A percentile compares a stretch with the other conserved stretches of the same genome.
phyloP scores from a whole-genome alignment of 2,797 vertebrate genomes.

The Sebastes minor region DNA sequence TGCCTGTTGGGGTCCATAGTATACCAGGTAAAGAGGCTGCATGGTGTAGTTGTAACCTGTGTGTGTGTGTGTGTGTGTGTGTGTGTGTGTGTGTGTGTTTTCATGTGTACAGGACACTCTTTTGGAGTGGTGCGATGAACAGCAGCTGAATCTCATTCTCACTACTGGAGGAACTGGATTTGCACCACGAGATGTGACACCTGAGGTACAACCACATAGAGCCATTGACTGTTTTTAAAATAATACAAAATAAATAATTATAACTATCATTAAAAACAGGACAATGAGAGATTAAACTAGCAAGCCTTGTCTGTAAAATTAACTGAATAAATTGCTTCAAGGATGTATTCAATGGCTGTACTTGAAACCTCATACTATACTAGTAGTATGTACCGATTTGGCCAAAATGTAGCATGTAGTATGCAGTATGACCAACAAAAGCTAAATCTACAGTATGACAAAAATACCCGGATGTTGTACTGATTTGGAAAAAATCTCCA shows the following conservation, averaged over 20 bases:
- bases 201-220: slow-evolving; percentile 86
- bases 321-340: neutral
- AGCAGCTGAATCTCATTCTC: slow-evolving; percentile 97
- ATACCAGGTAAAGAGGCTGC: neutral
- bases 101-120: slow-evolving; percentile 88
- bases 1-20: neutral
- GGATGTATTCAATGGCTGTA: too few species aligned
- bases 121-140: slow-evolving; percentile 98
- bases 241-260: neutral
- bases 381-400: too few species aligned
- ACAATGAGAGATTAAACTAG: neutral
- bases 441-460: too few species aligned
- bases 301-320: neutral
- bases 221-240: neutral
- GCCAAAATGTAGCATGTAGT: too few species aligned
- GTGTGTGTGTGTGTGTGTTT: slow-evolving; percentile 3
- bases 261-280: neutral
- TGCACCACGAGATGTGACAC: slow-evolving; percentile 97
- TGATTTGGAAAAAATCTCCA: too few species aligned
- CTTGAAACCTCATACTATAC: too few species aligned
- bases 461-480: too few species aligned
- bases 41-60: neutral
- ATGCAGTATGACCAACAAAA: too few species aligned
- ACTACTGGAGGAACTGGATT: slow-evolving; percentile 99
- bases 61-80: neutral